Evolutionary conservation across 1,140 invertebrate species (phyloP), one percentile per base, ranked within the genome.

Genomic region (Tetragnatha versicolor): DNA sequence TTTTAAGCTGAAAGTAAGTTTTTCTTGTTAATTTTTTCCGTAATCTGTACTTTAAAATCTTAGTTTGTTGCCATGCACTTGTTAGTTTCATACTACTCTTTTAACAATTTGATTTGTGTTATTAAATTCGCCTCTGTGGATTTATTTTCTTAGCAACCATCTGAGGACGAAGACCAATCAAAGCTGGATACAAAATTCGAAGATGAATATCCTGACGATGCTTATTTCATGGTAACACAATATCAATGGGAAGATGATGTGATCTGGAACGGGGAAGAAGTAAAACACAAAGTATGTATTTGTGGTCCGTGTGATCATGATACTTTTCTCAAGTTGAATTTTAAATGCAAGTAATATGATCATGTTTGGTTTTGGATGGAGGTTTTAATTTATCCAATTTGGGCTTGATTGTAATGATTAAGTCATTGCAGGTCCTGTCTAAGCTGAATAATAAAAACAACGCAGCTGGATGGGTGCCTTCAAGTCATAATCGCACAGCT

Each of bases 161-260:
- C 84, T 39, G 83, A 85, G 27, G 83, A 85, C 27, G 85, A 87
- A 12, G 86, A 45, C 14, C 84, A 87, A 53, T 31, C 25, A 47
- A 65, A 42, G 27, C 29, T 10, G 61, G 20, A 31, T 35, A 20
- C n/a, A 7, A 33, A 35, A 25, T 25, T 20, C 14, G 42, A 78
- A 33, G 75, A 80, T 9, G 81, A 84, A 20, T 92, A 92, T 84
- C 91, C 93, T 0, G 95, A 97, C 81, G 95, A 98, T 85, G 91
- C 94, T 0, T 98, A 93, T 86, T 89, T 97, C 33, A 98, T 98
- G 96, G 93, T 98, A 0, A 95, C 95, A 0, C 96, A 98, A 85
- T 85, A 94, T 63, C 92, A 94, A 83, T 99, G 97, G 98, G 97
- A 99, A 86, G 95, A 98, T 85, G 95, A 99, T 83, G 94, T 99